phyloP scores from a whole-genome alignment of 2,113 vertebrate species.

The Nycticebus coucang region DNA sequence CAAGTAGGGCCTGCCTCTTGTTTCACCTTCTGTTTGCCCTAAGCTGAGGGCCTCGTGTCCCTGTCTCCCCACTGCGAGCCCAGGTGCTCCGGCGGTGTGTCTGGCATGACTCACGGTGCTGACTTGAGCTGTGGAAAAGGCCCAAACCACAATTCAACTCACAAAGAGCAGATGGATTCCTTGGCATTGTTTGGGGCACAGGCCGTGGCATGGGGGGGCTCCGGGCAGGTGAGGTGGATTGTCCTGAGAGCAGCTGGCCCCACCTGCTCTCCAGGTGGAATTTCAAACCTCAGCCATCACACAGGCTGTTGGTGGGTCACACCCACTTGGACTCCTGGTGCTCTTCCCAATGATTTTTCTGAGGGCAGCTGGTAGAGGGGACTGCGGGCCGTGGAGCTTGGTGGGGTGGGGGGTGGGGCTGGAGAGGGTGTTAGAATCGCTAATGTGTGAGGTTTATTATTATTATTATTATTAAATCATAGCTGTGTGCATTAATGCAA shows the following conservation, averaged over 20 bases:
- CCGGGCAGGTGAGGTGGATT: not conserved
- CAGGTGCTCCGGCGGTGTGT: accelerated
- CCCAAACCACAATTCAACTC: not conserved
- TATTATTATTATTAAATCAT: too few species aligned
- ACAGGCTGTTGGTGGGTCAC: not conserved
- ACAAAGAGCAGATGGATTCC: not conserved
- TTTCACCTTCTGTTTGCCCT: not conserved
- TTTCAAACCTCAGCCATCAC: not conserved
- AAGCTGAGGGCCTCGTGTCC: too few species aligned
- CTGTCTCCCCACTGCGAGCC: not conserved
- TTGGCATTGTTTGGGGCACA: not conserved
- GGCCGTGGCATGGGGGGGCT: not conserved
- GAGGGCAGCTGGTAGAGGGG: not conserved
- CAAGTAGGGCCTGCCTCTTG: not conserved
- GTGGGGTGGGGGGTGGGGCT: not conserved
- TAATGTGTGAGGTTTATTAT: not conserved
- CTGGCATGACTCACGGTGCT: accelerated
- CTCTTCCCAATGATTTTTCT: not conserved
- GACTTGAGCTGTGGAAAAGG: not conserved
- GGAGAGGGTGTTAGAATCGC: accelerated
- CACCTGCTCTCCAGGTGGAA: not conserved
- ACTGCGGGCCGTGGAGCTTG: too few species aligned
- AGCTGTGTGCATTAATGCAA: too few species aligned
- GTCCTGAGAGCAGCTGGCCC: not conserved
- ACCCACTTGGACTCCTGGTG: not conserved